Conservation (phyloP, 2,888 invertebrate genomes). For the Andrena marginata region DNA sequence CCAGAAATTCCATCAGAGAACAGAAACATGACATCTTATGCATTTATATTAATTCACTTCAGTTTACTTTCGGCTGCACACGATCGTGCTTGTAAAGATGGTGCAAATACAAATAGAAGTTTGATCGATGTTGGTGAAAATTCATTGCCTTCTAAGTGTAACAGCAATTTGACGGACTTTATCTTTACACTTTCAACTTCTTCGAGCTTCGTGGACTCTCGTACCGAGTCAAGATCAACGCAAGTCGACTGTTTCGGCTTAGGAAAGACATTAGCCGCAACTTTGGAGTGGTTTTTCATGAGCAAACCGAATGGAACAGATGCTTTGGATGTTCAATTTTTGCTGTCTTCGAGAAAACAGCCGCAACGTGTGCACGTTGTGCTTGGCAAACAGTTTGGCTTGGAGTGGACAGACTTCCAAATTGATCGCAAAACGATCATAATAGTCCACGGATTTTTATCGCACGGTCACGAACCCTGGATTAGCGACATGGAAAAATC, state of each 20-base stretch:
- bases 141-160: background rate
- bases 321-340: constrained; percentile 86
- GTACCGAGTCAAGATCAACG: background rate
- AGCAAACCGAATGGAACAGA: constrained; percentile 85
- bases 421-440: constrained; percentile 86
- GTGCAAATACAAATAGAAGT: background rate
- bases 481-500: constrained; percentile 87
- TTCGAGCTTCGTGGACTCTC: background rate
- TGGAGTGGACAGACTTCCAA: constrained; percentile 88
- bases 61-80: background rate
- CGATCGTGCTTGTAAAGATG: background rate
- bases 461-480: constrained; percentile 87
- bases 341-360: constrained; percentile 85
- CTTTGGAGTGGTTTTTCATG: constrained; percentile 85
- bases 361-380: constrained; percentile 85
- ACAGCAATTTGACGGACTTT: constrained; percentile 43
- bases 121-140: background rate
- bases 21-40: constrained; percentile 12
- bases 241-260: constrained; percentile 86
- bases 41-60: background rate
- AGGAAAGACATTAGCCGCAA: constrained; percentile 82
- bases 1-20: background rate
- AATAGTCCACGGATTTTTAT: constrained; percentile 89
- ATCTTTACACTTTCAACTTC: constrained; percentile 34
- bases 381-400: constrained; percentile 85